A percentile compares a stretch with the other conserved stretches of the same genome.
These are phyloP conservation scores for Pristionchus arcanus DNA, from an alignment of 2,888 invertebrate species.

Conservation along the genomic window DNA sequence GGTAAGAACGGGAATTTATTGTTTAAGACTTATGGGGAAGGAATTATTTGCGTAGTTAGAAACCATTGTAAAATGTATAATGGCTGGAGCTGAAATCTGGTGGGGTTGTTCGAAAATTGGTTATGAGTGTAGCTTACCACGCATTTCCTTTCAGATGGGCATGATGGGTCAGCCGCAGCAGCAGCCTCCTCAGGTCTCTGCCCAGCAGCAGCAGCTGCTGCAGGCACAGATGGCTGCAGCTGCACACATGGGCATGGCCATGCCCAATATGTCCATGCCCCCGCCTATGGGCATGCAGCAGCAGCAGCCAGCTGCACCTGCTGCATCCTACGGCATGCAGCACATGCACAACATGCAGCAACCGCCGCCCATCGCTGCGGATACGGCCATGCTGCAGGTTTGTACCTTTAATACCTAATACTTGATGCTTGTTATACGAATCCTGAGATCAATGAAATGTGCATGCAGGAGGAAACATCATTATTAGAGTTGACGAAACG, in stretches of 20 bases:
- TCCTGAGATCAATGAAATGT: no score
- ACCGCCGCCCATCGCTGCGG: background rate
- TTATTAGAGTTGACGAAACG: no score
- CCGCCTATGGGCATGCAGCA: constrained; percentile 41
- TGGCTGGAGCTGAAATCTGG: no score
- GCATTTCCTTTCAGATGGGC: background rate
- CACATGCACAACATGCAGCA: constrained; percentile 18
- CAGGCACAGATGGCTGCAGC: constrained; percentile 5
- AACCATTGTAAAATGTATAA: no score
- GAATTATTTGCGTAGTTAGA: no score
- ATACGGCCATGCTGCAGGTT: background rate
- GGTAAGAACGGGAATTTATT: background rate
- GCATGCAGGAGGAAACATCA: no score
- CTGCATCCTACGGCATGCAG: constrained; percentile 13
- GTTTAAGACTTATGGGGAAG: no score
- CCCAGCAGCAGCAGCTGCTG: constrained; percentile 23
- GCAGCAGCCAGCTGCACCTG: background rate
- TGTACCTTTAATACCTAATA: no score
- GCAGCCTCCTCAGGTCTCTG: background rate
- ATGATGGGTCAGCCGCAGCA: constrained; percentile 13
- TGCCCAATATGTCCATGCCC: constrained; percentile 43
- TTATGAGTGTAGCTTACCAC: no score
- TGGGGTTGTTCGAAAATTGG: no score
- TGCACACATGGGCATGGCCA: background rate
- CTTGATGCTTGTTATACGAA: no score